A percentile compares a stretch with the other conserved stretches of the same genome.
These are phyloP conservation scores for Cygnus atratus DNA, from an alignment of 2,113 vertebrate species.

Conservation along the genomic window DNA sequence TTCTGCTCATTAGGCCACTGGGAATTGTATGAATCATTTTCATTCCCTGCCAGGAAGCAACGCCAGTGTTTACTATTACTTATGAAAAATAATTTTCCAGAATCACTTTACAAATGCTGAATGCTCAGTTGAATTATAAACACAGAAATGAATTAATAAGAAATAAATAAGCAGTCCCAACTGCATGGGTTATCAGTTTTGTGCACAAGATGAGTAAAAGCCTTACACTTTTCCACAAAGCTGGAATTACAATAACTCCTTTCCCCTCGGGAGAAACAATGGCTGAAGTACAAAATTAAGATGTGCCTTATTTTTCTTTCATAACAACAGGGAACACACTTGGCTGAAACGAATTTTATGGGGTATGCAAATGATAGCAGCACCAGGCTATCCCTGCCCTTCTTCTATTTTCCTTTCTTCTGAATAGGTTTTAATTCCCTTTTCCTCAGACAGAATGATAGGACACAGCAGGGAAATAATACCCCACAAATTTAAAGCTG, in stretches of 20 bases:
- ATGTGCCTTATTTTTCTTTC: constrained; percentile 60
- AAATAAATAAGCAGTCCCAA: constrained; percentile 74
- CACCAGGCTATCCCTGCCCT: neutral
- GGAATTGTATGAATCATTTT: constrained; percentile 71
- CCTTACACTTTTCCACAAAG: constrained; percentile 70
- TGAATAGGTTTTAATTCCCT: neutral
- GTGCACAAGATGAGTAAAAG: constrained; percentile 64
- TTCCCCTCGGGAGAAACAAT: constrained; percentile 47
- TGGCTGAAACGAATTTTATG: neutral
- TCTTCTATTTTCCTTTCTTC: neutral
- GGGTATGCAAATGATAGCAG: neutral
- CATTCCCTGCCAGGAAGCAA: constrained; percentile 69
- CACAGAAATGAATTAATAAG: constrained; percentile 75
- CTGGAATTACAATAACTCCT: constrained; percentile 70
- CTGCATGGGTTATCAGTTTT: constrained; percentile 71
- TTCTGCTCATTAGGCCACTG: constrained; percentile 67
- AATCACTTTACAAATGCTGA: constrained; percentile 76
- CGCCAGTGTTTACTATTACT: constrained; percentile 77
- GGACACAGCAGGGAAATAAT: neutral
- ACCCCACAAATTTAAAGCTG: neutral
- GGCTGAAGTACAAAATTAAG: constrained; percentile 65
- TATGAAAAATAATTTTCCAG: constrained; percentile 80
- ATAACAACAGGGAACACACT: constrained; percentile 3
- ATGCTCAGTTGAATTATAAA: constrained; percentile 77
- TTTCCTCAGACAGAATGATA: neutral